Percentiles rank a stretch among this genome's conserved stretches.
phyloP scores from a whole-genome alignment of 2,113 vertebrate genomes.

The Periophthalmodon schlosseri region DNA sequence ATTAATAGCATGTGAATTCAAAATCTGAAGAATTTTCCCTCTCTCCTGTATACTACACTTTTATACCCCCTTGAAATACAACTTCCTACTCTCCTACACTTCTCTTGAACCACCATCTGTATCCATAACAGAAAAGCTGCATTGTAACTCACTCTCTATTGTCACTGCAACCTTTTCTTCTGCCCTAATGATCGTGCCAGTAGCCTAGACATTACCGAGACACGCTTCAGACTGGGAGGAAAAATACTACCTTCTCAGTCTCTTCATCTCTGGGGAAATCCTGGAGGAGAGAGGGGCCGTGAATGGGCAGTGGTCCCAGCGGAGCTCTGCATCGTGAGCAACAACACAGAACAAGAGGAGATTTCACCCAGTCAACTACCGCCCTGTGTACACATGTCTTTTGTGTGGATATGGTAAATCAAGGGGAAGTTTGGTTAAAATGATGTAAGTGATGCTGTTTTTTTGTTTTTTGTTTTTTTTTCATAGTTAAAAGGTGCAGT shows the following conservation, averaged over 20 bases:
- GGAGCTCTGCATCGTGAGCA: slow-evolving; percentile 9
- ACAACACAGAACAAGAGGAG: slow-evolving; percentile 10
- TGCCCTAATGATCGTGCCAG: slow-evolving; percentile 24
- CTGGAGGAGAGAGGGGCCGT: slow-evolving; percentile 20
- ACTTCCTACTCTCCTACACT: neutral
- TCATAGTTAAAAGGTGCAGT: too few relatives aligned
- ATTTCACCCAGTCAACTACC: slow-evolving; percentile 1
- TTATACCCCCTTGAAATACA: neutral
- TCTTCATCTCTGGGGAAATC: slow-evolving; percentile 31
- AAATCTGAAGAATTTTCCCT: too few relatives aligned
- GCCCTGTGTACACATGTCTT: neutral
- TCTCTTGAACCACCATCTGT: neutral
- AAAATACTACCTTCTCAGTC: slow-evolving; percentile 23
- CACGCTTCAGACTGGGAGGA: slow-evolving; percentile 8
- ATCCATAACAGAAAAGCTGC: neutral
- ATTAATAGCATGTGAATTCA: too few relatives aligned
- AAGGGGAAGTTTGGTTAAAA: neutral
- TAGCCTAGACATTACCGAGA: slow-evolving; percentile 22
- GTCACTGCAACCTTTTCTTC: slow-evolving; percentile 19
- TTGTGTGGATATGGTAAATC: neutral
- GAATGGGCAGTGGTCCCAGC: slow-evolving; percentile 21
- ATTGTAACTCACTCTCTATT: slow-evolving; percentile 9
- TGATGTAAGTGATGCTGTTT: neutral
- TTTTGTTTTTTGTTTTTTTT: too few relatives aligned
- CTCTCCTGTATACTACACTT: neutral